Percentiles rank a stretch among this genome's conserved stretches.
These are phyloP conservation scores for Drosophila eugracilis DNA, from an alignment of 1,140 invertebrate genomes.

Conservation along the genomic window DNA sequence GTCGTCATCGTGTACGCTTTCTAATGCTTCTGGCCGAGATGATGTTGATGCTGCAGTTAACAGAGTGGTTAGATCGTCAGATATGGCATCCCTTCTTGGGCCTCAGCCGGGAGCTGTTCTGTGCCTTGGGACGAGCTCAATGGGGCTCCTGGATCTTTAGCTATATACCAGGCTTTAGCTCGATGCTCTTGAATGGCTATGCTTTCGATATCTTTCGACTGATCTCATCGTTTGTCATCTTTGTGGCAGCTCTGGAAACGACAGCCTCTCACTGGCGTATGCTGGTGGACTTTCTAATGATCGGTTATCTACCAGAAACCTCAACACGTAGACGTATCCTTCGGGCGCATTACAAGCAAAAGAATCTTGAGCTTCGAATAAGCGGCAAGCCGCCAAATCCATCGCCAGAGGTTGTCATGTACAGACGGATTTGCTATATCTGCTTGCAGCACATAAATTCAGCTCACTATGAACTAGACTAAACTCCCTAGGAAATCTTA, in stretches of 20 bases:
- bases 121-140: background rate
- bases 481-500: background rate
- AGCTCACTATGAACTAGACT: no score
- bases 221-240: background rate
- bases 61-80: background rate
- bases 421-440: background rate
- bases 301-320: background rate
- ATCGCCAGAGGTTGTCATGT: background rate
- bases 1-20: background rate
- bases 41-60: background rate
- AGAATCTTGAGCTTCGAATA: background rate
- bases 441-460: background rate
- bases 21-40: conserved; percentile 1
- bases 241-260: background rate
- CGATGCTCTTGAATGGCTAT: background rate
- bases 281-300: conserved; percentile 1
- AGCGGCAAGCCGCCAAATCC: background rate
- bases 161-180: background rate
- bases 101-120: background rate
- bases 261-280: background rate
- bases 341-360: background rate
- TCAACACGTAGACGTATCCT: background rate
- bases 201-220: background rate
- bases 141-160: background rate
- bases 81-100: background rate